These are phyloP conservation scores for Lampris megalopsis DNA, from an alignment of 2,113 vertebrate genomes.

Conservation along the genomic window DNA sequence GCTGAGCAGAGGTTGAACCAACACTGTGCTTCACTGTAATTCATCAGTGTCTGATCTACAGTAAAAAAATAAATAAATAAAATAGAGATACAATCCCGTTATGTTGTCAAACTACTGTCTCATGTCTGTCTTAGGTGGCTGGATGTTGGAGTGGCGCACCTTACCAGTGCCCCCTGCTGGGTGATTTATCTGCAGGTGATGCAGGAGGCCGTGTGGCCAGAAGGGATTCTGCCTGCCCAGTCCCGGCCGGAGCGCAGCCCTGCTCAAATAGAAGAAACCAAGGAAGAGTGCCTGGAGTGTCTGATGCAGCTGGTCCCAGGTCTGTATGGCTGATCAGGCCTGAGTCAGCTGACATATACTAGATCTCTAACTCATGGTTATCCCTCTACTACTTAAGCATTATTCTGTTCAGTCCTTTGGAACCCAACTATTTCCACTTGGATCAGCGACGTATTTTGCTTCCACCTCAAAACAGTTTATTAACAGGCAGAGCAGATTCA, in stretches of 20 bases:
- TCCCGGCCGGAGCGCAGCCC: conserved; percentile 85
- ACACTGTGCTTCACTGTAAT: background rate
- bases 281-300: conserved; percentile 87
- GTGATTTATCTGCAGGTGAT: conserved; percentile 91
- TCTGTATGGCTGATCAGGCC: conserved; percentile 41
- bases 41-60: background rate
- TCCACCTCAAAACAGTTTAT: too few species aligned
- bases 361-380: too few species aligned
- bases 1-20: too few species aligned
- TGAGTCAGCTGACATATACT: too few species aligned
- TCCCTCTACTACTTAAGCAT: too few species aligned
- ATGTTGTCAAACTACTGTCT: background rate
- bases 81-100: background rate
- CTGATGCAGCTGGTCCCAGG: conserved; percentile 90
- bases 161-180: conserved; percentile 91
- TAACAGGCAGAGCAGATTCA: too few species aligned
- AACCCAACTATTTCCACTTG: too few species aligned
- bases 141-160: conserved; percentile 89
- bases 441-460: too few species aligned
- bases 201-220: conserved; percentile 94
- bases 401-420: too few species aligned
- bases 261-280: conserved; percentile 84
- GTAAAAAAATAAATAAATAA: background rate
- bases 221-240: conserved; percentile 84
- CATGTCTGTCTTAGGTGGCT: conserved; percentile 86